Evolutionary conservation across 2,797 vertebrate species (phyloP), one percentile per base, ranked within the genome.

Genomic region (Kryptolebias ocellatus): DNA sequence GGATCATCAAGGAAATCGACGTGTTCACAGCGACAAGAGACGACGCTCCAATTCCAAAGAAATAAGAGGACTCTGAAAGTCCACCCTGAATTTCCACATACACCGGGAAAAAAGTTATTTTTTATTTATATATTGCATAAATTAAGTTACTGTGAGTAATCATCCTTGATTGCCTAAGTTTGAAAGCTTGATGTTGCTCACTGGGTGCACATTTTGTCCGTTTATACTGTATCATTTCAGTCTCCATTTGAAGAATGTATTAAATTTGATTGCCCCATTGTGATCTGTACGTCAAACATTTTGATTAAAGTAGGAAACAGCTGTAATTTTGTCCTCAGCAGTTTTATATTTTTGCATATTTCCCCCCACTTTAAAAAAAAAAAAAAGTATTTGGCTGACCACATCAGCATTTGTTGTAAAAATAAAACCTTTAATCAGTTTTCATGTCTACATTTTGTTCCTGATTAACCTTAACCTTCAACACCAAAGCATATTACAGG

Each of bases 1-100:
- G 93, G 64, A 94, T 99, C 87, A 92, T 96, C 75, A 94, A 94
- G 87, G 96, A 96, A 85, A 94, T 99, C 39, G 94, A 97, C 55
- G 74, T 92, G 44, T 94, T 97, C 82, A 90, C 92, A 14, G 89
- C 88, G 9, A 87, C 76, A 64, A 93, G 96, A 64, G 97, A 99
- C 10, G 97, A 98, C 1, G 78, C 51, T 8, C 50, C 72, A 0
- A 0, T 4, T 1, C 5, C 39, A 47, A 61, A 78, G 60, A 52
- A 87, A 42, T 87, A 59, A 84, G 42, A 51, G 37, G 10, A 46
- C 55, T 49, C 4, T 45, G 15, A 28, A 50, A 58, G 12, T 5
- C 18, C 37, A 5, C 17, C 18, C 8, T 65, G 27, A 54, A 64
- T 69, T 27, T 47, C 17, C 37, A 57, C 18, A 45, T 28, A 20